Evolutionary conservation across 1,140 invertebrate genomes (phyloP).

Genomic region (Neodiprion virginianus): DNA sequence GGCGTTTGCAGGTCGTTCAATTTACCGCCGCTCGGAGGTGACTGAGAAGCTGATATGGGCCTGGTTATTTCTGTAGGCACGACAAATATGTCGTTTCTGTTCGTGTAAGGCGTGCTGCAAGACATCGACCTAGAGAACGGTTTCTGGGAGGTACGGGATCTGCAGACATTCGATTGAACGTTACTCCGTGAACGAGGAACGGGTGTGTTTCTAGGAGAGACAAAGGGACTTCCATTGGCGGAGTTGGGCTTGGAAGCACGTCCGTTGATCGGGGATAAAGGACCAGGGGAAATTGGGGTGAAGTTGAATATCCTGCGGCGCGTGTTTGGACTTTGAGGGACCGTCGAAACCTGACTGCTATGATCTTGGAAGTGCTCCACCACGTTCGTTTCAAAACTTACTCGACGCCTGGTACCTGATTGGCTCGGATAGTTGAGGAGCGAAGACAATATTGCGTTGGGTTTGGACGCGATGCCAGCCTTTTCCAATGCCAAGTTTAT

Average conservation of each 20-base stretch:
- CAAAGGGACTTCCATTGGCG: slow-evolving; percentile 79
- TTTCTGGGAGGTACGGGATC: slow-evolving; percentile 44
- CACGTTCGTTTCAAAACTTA: slow-evolving; percentile 68
- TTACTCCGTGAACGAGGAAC: slow-evolving; percentile 65
- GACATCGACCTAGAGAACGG: slow-evolving; percentile 52
- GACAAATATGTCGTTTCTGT: slow-evolving; percentile 50
- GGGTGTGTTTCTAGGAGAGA: slow-evolving; percentile 81
- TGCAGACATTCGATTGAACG: slow-evolving; percentile 45
- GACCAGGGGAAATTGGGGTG: slow-evolving; percentile 80
- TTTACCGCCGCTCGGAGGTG: slow-evolving; percentile 37
- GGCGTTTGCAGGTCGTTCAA: slow-evolving; percentile 45
- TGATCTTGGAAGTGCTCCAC: slow-evolving; percentile 50
- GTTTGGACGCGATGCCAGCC: slow-evolving; percentile 41
- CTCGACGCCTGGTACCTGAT: slow-evolving; percentile 57
- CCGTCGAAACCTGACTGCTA: slow-evolving; percentile 37
- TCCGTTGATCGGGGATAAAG: slow-evolving; percentile 65
- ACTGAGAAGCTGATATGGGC: slow-evolving; percentile 31
- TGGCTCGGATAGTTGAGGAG: slow-evolving; percentile 47
- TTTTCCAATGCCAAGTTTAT: slow-evolving; percentile 40
- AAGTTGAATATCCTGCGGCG: slow-evolving; percentile 83
- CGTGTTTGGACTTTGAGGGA: slow-evolving; percentile 68
- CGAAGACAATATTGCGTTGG: slow-evolving; percentile 51
- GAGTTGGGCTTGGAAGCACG: slow-evolving; percentile 63
- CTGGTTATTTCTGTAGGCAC: slow-evolving; percentile 51
- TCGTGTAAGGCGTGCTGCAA: slow-evolving; percentile 50